Conservation (phyloP, 2,113 vertebrate species). For the Malurus alboscapulatus region DNA sequence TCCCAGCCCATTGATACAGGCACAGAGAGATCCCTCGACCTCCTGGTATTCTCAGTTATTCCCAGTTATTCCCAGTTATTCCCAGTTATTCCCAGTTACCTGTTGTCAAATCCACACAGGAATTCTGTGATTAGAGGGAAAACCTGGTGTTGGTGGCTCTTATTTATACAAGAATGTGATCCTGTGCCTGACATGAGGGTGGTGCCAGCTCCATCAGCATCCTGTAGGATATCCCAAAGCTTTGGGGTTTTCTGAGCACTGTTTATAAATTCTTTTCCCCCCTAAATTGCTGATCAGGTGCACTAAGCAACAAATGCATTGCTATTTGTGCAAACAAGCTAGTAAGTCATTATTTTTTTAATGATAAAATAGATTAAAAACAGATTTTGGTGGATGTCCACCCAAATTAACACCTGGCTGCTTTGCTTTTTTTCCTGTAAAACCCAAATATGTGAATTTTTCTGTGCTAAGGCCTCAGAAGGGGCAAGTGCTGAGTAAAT, state of each 20-base stretch:
- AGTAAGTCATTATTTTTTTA: background rate
- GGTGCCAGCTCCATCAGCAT: background rate
- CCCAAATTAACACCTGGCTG: background rate
- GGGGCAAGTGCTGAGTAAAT: background rate
- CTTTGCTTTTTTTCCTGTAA: background rate
- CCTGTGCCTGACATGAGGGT: background rate
- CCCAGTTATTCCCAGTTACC: background rate
- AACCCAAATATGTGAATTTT: rapidly evolving
- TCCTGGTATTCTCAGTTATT: background rate
- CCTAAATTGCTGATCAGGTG: background rate
- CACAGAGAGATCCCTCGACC: background rate
- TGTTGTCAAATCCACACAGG: background rate
- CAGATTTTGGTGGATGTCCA: background rate
- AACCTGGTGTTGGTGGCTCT: background rate
- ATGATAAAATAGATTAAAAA: background rate
- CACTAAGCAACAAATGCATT: background rate
- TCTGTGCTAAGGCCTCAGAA: background rate
- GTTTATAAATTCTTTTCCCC: background rate
- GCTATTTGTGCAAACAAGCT: background rate
- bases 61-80: background rate
- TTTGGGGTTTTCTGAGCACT: background rate
- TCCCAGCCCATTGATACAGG: background rate
- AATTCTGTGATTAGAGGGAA: background rate
- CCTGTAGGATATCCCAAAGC: background rate
- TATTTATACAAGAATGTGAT: background rate